Base-by-base conservation (phyloP, 2,113 vertebrate species). In the Anarrhichthys ocellatus region DNA sequence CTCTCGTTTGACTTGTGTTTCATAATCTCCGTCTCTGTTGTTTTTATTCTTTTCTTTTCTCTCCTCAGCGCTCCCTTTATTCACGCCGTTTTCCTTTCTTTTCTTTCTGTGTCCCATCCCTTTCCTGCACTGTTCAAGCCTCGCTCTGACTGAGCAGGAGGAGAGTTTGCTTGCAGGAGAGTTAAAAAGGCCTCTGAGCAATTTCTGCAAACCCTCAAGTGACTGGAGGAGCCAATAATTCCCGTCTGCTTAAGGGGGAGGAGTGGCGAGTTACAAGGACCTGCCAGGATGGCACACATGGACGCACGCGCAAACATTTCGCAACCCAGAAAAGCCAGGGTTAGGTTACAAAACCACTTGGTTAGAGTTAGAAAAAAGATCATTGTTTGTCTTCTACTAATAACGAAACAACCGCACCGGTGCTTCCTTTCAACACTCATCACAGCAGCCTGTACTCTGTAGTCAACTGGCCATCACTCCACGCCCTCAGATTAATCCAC, bases 171-270 rank as follows among this genome's bases (percentile, higher is more conserved):
- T 46, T 67, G 44, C 36, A 75, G 34, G 2, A 56, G 78, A 82
- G 66, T 78, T 64, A 76, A 44, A 68, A 50, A 82, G 34, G 73
- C 79, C 18, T 76, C 75, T 5, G 44, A 85, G 58, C 76, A 74
- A 80, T 34, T 71, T 64, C 65, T n/a, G 32, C 72, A 71, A 65
- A 73, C 54, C 70, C 48, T 84, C 75, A 40, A 6, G 71, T 17
- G 62, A 44, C 40, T 24, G 46, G 1, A 64, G 27, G 34, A 75
- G 62, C 70, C 74, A 76, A n/a, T 44, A 29, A 78, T 5, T 54
- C 48, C 48, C 18, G 46, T 84, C 70, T 76, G 52, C 34, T 76
- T 63, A 64, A 44, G 64, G 46, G 52, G 38, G 48, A 64, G 56
- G 62, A 67, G 73, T 70, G 50, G 76, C 5, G 15, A 72, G 78